Conservation (phyloP, 2,113 vertebrate genomes). For the Sinocyclocheilus anshuiensis region DNA sequence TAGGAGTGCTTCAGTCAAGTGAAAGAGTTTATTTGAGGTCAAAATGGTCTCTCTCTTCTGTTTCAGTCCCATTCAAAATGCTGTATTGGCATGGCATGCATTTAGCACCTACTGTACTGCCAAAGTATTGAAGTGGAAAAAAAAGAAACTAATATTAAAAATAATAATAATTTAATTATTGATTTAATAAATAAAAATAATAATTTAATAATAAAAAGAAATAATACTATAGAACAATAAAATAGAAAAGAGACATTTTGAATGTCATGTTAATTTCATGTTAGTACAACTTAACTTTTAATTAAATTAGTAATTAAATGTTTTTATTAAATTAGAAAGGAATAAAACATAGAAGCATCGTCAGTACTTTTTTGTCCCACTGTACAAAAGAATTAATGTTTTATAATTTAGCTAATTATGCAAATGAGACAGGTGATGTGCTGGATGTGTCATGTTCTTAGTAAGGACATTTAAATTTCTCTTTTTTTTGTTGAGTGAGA, state of each 20-base stretch:
- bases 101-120: background rate
- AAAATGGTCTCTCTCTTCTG: background rate
- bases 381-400: background rate
- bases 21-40: slow-evolving; percentile 9
- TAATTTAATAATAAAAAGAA: too few species aligned
- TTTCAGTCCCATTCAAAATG: background rate
- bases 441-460: background rate
- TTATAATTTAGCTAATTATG: background rate
- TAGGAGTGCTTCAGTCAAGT: background rate
- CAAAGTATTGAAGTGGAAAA: background rate
- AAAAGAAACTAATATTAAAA: too few species aligned
- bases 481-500: background rate
- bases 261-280: background rate
- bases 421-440: background rate
- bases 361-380: background rate
- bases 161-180: too few species aligned
- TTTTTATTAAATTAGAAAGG: background rate
- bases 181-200: too few species aligned
- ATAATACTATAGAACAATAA: background rate
- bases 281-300: background rate
- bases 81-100: background rate
- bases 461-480: background rate
- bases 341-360: background rate
- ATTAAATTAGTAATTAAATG: background rate
- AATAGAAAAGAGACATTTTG: background rate